Base-by-base conservation (phyloP, 2,888 invertebrate genomes). In the Poecilus cupreus region DNA sequence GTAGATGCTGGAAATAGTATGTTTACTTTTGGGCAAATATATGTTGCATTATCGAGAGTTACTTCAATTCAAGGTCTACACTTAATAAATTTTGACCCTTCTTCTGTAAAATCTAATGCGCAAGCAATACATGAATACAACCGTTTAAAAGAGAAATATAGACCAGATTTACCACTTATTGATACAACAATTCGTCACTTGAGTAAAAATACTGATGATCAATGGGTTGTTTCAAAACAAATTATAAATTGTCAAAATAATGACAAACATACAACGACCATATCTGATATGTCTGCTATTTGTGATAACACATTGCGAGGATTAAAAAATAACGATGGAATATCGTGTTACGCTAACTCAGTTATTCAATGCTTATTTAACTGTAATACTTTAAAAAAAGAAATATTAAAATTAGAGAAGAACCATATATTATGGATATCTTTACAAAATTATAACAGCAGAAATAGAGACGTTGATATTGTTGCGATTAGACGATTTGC, bases 121-220 rank as follows among this genome's bases (percentile, higher is more conserved):
- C n/a, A 16, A n/a, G 84, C 84, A 10, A 82, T 84, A 6, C n/a
- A 57, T 16, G 84, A 85, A 64, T 84, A 85, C 24, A 84, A 85
- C 77, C 46, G 84, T n/a, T 81, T 85, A 18, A 80, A 83, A 43
- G 11, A 75, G 16, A 11, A 43, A n/a, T 83, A 72, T 80, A 51
- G 82, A 43, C 82, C 84, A 24, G 81, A 82, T 10, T 70, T 83
- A 18, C 24, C 46, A 39, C n/a, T 39, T 2, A 3, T 39, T 2
- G 39, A 39, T 6, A 39, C 2, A 2, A 8, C 3, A 5, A 13
- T 22, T 11, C 2, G 24, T 70, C 13, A 26, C 10, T 39, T 39
- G 5, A 2, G 10, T 39, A 39, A 39, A 39, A 39, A 6, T 6
- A 6, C 3, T n/a, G 39, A 39, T 39, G n/a, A 39, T 8, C 39